Conservation (phyloP, 2,797 vertebrate genomes). For the Eupleurogrammus muticus region DNA sequence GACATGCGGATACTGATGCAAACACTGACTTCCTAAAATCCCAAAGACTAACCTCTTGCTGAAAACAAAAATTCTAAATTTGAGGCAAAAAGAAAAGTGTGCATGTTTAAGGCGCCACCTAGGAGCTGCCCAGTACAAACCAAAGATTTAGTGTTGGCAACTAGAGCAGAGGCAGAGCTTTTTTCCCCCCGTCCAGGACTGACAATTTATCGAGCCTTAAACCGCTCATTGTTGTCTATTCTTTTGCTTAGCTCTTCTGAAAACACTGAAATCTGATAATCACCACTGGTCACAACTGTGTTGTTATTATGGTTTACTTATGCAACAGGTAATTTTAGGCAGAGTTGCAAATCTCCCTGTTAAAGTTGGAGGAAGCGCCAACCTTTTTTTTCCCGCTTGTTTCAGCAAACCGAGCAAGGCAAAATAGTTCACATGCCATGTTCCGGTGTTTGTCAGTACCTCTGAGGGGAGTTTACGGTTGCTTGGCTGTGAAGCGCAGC, state of each 20-base stretch:
- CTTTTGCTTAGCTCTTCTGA: conserved; percentile 7
- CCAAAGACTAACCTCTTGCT: not conserved
- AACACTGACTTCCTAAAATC: not conserved
- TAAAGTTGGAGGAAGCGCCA: not conserved
- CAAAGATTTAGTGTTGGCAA: not conserved
- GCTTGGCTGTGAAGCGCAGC: conserved; percentile 43
- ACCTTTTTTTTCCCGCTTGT: not conserved
- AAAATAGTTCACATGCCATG: too few relatives aligned
- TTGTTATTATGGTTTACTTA: conserved; percentile 17
- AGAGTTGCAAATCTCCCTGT: not conserved
- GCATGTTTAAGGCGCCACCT: not conserved
- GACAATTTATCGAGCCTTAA: not conserved
- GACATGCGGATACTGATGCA: not conserved
- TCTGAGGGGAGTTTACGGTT: conserved; percentile 8
- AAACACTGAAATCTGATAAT: conserved; percentile 21
- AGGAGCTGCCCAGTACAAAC: not conserved
- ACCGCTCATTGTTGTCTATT: conserved; percentile 1
- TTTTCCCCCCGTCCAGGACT: too few relatives aligned
- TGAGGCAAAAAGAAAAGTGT: not conserved
- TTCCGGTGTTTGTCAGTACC: not conserved
- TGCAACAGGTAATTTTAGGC: conserved; percentile 1
- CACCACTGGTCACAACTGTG: conserved; percentile 8
- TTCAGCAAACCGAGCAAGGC: not conserved
- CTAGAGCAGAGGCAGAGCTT: not conserved
- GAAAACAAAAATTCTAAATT: not conserved